Conservation (phyloP, 2,888 invertebrate species). For the Xestoiulus laeticollis region DNA sequence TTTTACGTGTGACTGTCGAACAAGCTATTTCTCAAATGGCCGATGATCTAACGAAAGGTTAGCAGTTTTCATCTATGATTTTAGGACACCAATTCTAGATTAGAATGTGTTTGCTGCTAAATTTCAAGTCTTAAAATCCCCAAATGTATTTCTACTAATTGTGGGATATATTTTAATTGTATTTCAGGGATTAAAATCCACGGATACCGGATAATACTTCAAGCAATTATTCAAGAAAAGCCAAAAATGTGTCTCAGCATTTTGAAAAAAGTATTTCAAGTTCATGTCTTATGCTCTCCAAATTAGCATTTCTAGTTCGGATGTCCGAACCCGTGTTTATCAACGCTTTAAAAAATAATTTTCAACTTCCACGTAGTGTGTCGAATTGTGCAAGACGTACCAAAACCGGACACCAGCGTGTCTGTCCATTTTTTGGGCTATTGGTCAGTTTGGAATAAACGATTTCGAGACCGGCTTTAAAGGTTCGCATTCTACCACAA, state of each 20-base stretch:
- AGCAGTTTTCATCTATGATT: background rate
- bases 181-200: background rate
- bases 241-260: background rate
- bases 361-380: background rate
- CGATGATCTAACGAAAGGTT: background rate
- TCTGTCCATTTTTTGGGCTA: constrained; percentile 63
- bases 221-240: background rate
- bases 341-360: background rate
- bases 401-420: constrained; percentile 62
- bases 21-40: background rate
- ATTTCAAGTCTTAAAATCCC: background rate
- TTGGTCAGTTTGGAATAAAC: constrained; percentile 63
- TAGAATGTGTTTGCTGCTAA: too few relatives aligned
- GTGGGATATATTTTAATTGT: too few relatives aligned
- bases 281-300: background rate
- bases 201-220: background rate
- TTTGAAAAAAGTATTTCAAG: background rate
- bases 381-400: constrained; percentile 53
- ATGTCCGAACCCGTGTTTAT: too few relatives aligned
- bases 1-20: background rate
- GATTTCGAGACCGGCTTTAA: constrained; percentile 63
- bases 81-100: too few relatives aligned
- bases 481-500: too few relatives aligned
- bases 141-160: background rate
- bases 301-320: too few relatives aligned